phyloP scores from a whole-genome alignment of 2,113 vertebrate species.

The Zapus hudsonius region DNA sequence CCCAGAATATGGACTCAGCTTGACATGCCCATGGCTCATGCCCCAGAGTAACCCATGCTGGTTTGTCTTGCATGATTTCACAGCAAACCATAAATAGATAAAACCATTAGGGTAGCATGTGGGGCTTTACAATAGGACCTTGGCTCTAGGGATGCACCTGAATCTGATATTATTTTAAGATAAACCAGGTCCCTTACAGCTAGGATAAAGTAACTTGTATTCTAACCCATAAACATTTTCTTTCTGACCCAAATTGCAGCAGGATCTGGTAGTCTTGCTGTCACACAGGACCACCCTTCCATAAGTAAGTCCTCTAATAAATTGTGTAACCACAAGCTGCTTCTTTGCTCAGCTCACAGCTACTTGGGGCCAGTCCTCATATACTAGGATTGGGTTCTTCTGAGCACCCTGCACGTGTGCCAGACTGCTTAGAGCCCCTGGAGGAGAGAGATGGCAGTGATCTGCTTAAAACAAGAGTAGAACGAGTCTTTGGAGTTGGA shows the following conservation, averaged over 20 bases:
- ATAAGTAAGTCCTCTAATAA: neutral
- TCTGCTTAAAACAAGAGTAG: neutral
- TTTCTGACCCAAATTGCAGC: neutral
- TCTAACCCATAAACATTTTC: neutral
- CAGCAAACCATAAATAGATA: neutral
- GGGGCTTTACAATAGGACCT: neutral
- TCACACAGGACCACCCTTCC: neutral
- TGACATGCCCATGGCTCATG: neutral
- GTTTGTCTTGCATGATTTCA: neutral
- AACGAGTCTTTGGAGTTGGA: neutral
- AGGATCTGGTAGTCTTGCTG: neutral
- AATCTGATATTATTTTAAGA: neutral
- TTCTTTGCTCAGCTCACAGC: neutral
- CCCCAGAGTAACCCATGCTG: neutral
- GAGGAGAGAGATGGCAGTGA: neutral
- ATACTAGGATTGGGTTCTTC: neutral
- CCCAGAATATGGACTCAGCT: neutral
- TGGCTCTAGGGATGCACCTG: neutral
- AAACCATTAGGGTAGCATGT: neutral
- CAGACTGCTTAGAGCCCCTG: fast-evolving
- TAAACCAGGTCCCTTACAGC: neutral
- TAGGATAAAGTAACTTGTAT: neutral
- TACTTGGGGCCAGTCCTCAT: neutral
- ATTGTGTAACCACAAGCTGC: neutral
- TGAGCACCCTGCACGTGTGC: neutral